Conservation (phyloP, 2,113 vertebrate species). For the Sardina pilchardus region DNA sequence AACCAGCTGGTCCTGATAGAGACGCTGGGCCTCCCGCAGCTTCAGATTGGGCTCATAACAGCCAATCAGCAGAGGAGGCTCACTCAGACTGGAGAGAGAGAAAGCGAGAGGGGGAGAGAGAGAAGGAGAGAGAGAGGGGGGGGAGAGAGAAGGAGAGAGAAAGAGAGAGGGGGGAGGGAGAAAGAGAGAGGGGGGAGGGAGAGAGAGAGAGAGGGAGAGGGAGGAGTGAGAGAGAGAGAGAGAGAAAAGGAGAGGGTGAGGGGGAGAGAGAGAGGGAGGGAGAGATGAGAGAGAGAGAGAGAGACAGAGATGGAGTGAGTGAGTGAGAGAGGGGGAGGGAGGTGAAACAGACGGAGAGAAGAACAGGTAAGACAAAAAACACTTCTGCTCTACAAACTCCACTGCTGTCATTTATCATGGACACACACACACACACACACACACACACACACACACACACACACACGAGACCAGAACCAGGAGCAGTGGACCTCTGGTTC, state of each 20-base stretch:
- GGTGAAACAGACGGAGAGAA: too few species aligned
- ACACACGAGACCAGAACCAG: too few species aligned
- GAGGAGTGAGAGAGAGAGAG: background rate
- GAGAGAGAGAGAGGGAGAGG: background rate
- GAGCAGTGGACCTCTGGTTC: too few species aligned
- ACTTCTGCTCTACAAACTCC: too few species aligned
- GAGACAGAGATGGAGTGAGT: too few species aligned
- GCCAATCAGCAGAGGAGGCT: slow-evolving; percentile 84
- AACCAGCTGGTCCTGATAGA: slow-evolving; percentile 84
- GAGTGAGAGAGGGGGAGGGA: too few species aligned
- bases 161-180: background rate
- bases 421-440: too few species aligned
- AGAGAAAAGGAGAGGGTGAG: background rate
- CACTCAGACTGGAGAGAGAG: slow-evolving; percentile 79
- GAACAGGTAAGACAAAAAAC: too few species aligned
- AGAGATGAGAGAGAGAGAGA: background rate
- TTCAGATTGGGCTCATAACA: slow-evolving; percentile 84
- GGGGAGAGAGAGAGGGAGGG: background rate
- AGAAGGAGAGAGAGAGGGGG: background rate
- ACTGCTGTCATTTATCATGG: too few species aligned
- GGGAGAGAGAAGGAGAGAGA: background rate
- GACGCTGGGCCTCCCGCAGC: slow-evolving; percentile 79
- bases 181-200: background rate
- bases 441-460: too few species aligned
- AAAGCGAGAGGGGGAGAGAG: background rate